phyloP scores from a whole-genome alignment of 2,797 vertebrate genomes.

The Poliocrania exsul region DNA sequence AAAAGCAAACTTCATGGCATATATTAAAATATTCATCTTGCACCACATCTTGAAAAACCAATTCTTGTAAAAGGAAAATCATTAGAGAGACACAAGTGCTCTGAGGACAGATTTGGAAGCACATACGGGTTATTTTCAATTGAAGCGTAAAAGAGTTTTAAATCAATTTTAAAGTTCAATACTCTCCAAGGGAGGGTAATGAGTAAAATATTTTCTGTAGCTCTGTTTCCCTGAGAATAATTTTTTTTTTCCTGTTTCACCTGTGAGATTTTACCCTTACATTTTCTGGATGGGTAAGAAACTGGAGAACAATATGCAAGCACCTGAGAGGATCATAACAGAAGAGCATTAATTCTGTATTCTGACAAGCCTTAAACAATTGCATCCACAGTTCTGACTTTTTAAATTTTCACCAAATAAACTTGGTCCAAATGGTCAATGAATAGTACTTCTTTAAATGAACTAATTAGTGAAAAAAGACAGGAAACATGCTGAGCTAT shows the following conservation, averaged over 20 bases:
- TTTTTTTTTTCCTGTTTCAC: not conserved
- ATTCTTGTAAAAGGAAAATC: conserved; percentile 14
- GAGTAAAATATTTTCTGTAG: not conserved
- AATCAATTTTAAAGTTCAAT: conserved; percentile 25
- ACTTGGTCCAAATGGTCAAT: not conserved
- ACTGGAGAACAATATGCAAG: not conserved
- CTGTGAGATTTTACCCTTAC: not conserved
- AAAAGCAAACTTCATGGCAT: not conserved
- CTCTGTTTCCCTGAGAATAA: not conserved
- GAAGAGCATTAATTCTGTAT: not conserved
- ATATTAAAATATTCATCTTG: not conserved
- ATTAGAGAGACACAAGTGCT: not conserved
- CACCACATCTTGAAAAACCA: not conserved
- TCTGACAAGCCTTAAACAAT: not conserved
- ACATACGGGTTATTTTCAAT: not conserved
- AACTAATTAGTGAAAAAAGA: not conserved
- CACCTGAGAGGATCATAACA: not conserved
- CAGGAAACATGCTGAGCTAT: not conserved
- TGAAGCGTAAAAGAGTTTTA: conserved; percentile 11
- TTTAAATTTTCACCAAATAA: not conserved
- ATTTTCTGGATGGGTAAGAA: not conserved
- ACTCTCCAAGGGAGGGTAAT: not conserved
- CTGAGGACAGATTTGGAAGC: not conserved
- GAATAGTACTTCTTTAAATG: not conserved
- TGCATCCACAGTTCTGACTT: not conserved